Base-by-base conservation (phyloP, 2,797 vertebrate genomes). In the Oreortyx pictus region DNA sequence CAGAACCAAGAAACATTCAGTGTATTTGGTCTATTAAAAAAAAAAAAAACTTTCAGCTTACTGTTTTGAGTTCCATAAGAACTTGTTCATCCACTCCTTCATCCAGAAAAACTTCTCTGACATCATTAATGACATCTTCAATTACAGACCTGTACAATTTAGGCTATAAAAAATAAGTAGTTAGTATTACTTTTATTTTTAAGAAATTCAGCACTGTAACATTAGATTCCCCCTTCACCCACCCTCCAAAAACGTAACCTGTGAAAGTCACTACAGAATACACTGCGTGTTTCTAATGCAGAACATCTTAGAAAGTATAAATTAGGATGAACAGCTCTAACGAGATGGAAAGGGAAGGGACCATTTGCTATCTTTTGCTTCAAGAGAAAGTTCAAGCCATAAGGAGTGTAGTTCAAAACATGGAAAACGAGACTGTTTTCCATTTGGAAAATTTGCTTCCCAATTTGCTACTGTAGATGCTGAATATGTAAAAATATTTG, bases 21-120 rank as follows among this genome's bases (percentile, higher is more conserved):
- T 59, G 22, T 8, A 29, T 7, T 39, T 39, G 11, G 5, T 60
- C 56, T 67, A 77, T 12, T 54, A 41, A 44, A 65, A 52, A 47
- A 65, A 52, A 47, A 43, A 52, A 83, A 67, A 14, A 2, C 22
- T 50, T 60, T 27, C 65, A 94, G 97, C 97, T 98, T 97, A 99
- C 99, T 95, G 99, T 99, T 98, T 99, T 99, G 83, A 99, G 98
- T 97, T 99, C 99, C 97, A 99, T 97, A 43, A 99, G 98, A 86
- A 99, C 99, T 97, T 99, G 99, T 79, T 99, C 99, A 85, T 99
- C 99, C 83, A 99, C 99, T 67, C 99, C 99, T 96, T 99, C 99
- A 41, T 99, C 99, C 97, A 99, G 98, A 97, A 99, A 99, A 93
- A 99, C 98, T 97, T 99, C 99, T 93, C 99, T 98, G 68, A 99